Percentiles rank a stretch among this genome's conserved stretches.
Evolutionary conservation across 2,888 invertebrate genomes (phyloP).

Genomic region (Cosmopolites sordidus): DNA sequence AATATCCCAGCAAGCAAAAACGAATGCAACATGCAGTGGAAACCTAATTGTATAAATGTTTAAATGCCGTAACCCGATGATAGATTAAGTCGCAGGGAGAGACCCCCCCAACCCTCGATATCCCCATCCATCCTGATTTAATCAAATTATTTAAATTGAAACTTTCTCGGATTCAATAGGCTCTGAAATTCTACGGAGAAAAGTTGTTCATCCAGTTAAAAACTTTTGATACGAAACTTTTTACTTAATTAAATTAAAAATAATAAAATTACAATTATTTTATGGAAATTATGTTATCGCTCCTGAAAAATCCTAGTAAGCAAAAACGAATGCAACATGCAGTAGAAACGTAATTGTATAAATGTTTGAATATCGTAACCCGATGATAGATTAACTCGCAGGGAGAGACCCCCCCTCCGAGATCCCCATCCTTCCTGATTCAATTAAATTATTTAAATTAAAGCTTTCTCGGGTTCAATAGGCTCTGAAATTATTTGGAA

Average conservation of each 20-base stretch:
- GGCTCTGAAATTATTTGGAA: background rate
- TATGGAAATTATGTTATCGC: conserved; percentile 7
- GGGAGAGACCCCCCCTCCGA: conserved; percentile 14
- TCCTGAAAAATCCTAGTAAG: conserved; percentile 7
- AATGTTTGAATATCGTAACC: conserved; percentile 15
- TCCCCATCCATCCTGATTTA: background rate
- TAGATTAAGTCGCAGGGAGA: too few species aligned
- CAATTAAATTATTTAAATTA: conserved; percentile 2
- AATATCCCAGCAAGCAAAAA: too few species aligned
- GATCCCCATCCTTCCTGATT: background rate
- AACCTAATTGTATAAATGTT: too few species aligned
- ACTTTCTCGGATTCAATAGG: background rate
- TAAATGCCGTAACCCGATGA: too few species aligned
- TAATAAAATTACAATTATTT: conserved; percentile 12
- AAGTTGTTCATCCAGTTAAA: too few species aligned
- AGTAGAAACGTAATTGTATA: conserved; percentile 6
- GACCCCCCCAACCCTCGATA: too few species aligned
- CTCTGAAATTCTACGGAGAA: background rate
- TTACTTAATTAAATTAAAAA: background rate
- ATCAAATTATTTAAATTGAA: conserved; percentile 1
- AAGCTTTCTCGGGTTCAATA: background rate
- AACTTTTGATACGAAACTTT: too few species aligned
- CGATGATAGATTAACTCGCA: conserved; percentile 19
- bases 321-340: conserved; percentile 9
- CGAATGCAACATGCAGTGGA: too few species aligned